Evolutionary conservation across 2,113 vertebrate genomes (phyloP).

Genomic region (Trichechus manatus): DNA sequence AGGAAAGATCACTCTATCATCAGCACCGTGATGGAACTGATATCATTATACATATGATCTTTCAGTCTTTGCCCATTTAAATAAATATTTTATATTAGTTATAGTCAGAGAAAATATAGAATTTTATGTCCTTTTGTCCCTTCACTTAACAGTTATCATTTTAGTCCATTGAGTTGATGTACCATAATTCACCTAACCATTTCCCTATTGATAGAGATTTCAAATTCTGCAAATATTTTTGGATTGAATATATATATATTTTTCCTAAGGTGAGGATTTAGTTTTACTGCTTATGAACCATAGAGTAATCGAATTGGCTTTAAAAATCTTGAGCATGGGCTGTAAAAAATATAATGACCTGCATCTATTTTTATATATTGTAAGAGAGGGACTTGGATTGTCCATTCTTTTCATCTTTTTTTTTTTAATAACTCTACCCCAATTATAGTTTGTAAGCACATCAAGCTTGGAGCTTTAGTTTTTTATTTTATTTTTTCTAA

Average conservation of each 20-base stretch:
- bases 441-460: neutral
- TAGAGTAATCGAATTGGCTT: slow-evolving; percentile 22
- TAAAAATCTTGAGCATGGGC: neutral
- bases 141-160: neutral
- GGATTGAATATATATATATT: neutral
- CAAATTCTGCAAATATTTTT: neutral
- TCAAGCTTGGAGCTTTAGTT: neutral
- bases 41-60: neutral
- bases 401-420: neutral
- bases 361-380: slow-evolving; percentile 10
- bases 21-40: neutral
- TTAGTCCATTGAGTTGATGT: neutral
- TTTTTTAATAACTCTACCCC: neutral
- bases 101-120: neutral
- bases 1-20: neutral
- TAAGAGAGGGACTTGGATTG: neutral
- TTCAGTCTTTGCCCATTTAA: neutral
- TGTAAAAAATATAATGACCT: slow-evolving; percentile 2
- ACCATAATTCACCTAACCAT: neutral
- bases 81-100: neutral
- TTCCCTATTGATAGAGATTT: neutral
- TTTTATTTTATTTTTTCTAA: neutral
- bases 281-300: slow-evolving; percentile 28
- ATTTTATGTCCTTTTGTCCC: neutral
- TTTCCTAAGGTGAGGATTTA: neutral